Conservation (phyloP, 2,888 invertebrate genomes). For the Pelosia muscerda region DNA sequence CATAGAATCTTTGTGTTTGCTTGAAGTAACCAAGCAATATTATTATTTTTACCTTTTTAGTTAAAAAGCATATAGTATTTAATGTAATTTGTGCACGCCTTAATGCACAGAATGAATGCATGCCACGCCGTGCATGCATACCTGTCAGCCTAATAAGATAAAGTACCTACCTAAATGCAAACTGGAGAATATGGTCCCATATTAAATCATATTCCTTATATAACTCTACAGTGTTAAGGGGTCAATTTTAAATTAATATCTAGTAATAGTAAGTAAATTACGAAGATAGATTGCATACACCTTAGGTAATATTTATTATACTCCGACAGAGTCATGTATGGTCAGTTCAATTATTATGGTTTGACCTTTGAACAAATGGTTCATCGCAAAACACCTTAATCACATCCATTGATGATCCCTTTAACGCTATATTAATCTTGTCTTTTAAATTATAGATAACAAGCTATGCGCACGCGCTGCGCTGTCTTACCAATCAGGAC, state of each 20-base stretch:
- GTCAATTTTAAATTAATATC: slow-evolving; percentile 48
- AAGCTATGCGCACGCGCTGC: slow-evolving; percentile 61
- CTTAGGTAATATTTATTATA: slow-evolving; percentile 21
- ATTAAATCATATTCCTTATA: background rate
- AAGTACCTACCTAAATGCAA: background rate
- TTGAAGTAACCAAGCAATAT: background rate
- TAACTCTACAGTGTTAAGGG: slow-evolving; percentile 26
- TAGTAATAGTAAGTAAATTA: slow-evolving; percentile 40
- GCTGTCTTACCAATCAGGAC: slow-evolving; percentile 61
- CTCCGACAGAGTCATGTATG: slow-evolving; percentile 24
- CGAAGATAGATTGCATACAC: slow-evolving; percentile 27
- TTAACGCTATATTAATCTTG: slow-evolving; percentile 64
- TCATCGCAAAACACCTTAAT: slow-evolving; percentile 53
- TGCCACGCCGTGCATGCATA: background rate
- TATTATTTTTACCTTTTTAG: background rate
- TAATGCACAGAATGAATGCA: background rate
- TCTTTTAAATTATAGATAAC: slow-evolving; percentile 61
- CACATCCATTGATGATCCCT: slow-evolving; percentile 53
- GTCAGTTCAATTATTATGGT: slow-evolving; percentile 44
- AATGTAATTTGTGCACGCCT: background rate
- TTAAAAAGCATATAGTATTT: background rate
- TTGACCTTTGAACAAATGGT: slow-evolving; percentile 65
- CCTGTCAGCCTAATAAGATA: background rate
- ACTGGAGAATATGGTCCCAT: background rate
- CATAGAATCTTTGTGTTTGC: background rate